Evolutionary conservation across 92 coral and sea anemone species (phyloP), one percentile per base, ranked within the genome.

Genomic region (Phenganax subtilis): DNA sequence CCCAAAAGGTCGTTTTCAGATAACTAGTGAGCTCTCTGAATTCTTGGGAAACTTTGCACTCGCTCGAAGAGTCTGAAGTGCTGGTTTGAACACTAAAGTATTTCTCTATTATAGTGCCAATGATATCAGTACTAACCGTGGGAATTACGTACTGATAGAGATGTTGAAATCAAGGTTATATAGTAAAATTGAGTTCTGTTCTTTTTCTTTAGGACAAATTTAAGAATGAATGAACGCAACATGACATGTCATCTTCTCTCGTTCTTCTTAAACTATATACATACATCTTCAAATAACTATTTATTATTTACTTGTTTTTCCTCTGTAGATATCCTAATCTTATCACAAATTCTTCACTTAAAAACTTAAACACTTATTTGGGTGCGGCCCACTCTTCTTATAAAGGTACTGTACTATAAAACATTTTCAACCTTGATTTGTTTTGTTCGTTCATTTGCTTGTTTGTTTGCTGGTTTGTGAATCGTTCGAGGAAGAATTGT

Each of bases 111-210:
- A 44, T 73, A 94, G 98, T 83, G 93, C 88, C 55, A 93, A 93
- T 28, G 89, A 91, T 29, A 69, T 89, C 4, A 86, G 94, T 72
- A 84, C 98, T 71, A 94, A 94, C 84, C 91, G 93, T 75, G 98
- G 98, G 15, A 94, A 94, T 63, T 80, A 85, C 86, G 80, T 94
- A 30, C 58, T 93, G 61, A 51, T 78, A 47, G 90, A 91, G 84
- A 75, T 93, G 74, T 75, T 93, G 11, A 87, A 85, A 55, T 88
- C 88, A 78, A 87, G 97, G 97, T 91, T 55, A 54, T 56, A 27
- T n/a, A 53, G 29, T 81, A 12, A 74, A 53, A 9, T 55, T 7
- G 25, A 44, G 0, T 47, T 20, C 25, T 20, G 25, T 20, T 20
- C 25, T 20, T 20, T 20, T 20, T 20, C 25, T 20, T 20, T 20